Conservation (phyloP, 2,113 vertebrate species). For the Morone saxatilis region DNA sequence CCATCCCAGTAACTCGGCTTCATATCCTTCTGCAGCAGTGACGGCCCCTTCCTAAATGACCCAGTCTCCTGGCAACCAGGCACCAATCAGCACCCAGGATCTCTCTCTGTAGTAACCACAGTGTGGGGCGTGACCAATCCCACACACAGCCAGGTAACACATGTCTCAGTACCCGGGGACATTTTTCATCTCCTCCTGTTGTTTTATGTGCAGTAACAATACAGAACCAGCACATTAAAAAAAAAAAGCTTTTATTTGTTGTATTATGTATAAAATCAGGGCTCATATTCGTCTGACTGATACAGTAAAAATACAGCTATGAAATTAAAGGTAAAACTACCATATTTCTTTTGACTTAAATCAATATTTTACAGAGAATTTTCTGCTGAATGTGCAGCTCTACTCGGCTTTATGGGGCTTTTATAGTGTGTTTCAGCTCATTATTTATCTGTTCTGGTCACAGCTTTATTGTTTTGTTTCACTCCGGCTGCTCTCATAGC, state of each 20-base stretch:
- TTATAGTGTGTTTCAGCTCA: too few species aligned
- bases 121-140: constrained; percentile 98
- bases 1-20: constrained; percentile 54
- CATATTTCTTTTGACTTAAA: not conserved
- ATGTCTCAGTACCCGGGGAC: constrained; percentile 43
- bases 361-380: not conserved
- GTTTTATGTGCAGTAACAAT: not conserved
- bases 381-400: too few species aligned
- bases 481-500: too few species aligned
- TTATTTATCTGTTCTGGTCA: not conserved
- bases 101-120: constrained; percentile 97
- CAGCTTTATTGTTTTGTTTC: not conserved
- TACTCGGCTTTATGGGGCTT: too few species aligned
- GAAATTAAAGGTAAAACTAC: not conserved
- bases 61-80: constrained; percentile 90
- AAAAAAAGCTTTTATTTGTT: not conserved
- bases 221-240: not conserved
- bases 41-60: constrained; percentile 84
- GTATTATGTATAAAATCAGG: not conserved
- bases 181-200: not conserved
- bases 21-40: constrained; percentile 72
- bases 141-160: constrained; percentile 93
- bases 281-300: not conserved
- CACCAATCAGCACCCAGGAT: constrained; percentile 93
- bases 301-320: not conserved